phyloP scores from a whole-genome alignment of 2,888 invertebrate species.

The Tanypteryx hageni region DNA sequence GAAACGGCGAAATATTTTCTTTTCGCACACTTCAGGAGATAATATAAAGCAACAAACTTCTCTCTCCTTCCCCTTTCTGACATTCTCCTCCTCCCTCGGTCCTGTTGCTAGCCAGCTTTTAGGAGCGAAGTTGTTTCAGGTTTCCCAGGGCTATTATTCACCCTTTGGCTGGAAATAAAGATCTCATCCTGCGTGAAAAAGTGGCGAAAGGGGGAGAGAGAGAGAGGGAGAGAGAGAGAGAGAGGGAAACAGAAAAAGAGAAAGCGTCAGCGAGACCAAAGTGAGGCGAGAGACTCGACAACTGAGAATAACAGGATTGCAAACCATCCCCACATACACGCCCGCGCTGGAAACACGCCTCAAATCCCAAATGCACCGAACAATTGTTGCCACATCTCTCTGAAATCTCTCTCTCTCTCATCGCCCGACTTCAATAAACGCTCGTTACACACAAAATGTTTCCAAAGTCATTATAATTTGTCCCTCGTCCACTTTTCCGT shows the following conservation, averaged over 20 bases:
- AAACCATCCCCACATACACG: background rate
- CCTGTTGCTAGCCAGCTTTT: background rate
- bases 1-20: background rate
- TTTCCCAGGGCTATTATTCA: background rate
- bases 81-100: background rate
- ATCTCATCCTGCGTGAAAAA: background rate
- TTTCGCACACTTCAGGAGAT: background rate
- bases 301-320: background rate
- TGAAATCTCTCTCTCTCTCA: background rate
- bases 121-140: background rate
- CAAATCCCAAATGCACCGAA: constrained; percentile 18
- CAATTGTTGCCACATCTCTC: background rate
- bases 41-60: background rate
- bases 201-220: background rate
- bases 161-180: constrained; percentile 10
- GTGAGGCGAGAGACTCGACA: background rate
- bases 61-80: background rate
- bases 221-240: background rate
- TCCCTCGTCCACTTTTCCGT: background rate
- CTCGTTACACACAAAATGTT: background rate
- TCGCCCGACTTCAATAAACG: constrained; percentile 2
- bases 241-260: background rate
- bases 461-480: constrained; percentile 32
- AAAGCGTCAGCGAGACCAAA: background rate
- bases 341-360: background rate